These are phyloP conservation scores for Peromyscus polionotus DNA, from an alignment of 2,113 vertebrate genomes.

Conservation along the genomic window DNA sequence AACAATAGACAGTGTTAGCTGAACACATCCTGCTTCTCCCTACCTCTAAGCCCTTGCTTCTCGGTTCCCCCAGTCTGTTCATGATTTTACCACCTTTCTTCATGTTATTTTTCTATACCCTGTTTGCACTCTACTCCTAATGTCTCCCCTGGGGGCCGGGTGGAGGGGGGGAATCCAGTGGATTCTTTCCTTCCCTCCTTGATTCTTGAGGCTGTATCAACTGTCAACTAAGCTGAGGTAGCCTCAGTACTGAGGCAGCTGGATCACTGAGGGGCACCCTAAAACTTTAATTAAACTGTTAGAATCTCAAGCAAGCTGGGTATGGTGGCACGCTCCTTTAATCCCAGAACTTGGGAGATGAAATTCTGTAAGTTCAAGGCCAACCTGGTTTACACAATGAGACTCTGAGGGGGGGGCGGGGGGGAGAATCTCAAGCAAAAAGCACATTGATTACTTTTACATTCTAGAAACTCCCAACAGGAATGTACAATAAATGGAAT, in stretches of 20 bases:
- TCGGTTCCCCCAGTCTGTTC: neutral
- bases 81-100: neutral
- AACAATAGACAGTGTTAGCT: neutral
- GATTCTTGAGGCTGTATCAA: neutral
- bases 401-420: too few relatives aligned
- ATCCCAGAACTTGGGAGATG: too few relatives aligned
- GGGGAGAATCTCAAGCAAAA: neutral
- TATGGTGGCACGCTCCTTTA: too few relatives aligned
- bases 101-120: neutral
- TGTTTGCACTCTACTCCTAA: too few relatives aligned
- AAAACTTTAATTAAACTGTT: neutral
- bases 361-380: too few relatives aligned
- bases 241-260: neutral
- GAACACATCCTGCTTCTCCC: neutral
- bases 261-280: too few relatives aligned
- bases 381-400: too few relatives aligned
- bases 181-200: neutral
- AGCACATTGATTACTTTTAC: neutral
- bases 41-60: neutral
- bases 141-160: neutral
- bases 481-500: neutral
- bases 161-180: too few relatives aligned
- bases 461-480: neutral
- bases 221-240: neutral
- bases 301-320: neutral